Evolutionary conservation across 2,888 invertebrate genomes (phyloP).

Genomic region (Achlya flavicornis): DNA sequence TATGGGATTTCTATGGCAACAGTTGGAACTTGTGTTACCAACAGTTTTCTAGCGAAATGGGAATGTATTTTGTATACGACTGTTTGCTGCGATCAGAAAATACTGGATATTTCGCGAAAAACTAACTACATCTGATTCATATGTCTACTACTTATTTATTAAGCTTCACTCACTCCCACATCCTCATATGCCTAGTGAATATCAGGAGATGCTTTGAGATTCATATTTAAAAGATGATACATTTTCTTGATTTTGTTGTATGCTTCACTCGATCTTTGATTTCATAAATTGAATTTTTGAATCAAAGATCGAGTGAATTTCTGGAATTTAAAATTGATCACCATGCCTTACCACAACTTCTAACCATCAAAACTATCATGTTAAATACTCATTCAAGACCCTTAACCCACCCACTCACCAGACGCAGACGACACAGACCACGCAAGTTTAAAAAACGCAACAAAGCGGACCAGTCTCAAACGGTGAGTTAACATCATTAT

Average conservation of each 20-base stretch:
- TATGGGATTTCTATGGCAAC: constrained; percentile 64
- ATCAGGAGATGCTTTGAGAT: too few relatives aligned
- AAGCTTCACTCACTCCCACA: too few relatives aligned
- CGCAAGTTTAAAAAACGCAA: constrained; percentile 72
- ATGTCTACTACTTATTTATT: background rate
- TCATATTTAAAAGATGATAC: too few relatives aligned
- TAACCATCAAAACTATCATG: background rate
- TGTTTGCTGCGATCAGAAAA: constrained; percentile 24
- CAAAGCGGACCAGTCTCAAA: constrained; percentile 73
- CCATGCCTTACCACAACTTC: background rate
- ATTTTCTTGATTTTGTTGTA: too few relatives aligned
- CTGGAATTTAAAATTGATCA: background rate
- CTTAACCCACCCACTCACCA: constrained; percentile 36
- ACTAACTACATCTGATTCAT: background rate
- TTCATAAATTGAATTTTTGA: too few relatives aligned
- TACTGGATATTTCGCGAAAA: constrained; percentile 33
- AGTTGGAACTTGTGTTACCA: constrained; percentile 43
- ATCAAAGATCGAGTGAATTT: too few relatives aligned
- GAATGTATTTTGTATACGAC: constrained; percentile 38
- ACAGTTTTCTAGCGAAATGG: constrained; percentile 37
- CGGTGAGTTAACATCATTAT: constrained; percentile 82
- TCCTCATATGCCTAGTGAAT: too few relatives aligned
- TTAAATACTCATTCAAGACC: constrained; percentile 1
- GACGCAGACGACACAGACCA: constrained; percentile 38
- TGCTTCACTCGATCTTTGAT: too few relatives aligned